Evolutionary conservation across 2,888 invertebrate species (phyloP).

Genomic region (Nesidiocoris tenuis): DNA sequence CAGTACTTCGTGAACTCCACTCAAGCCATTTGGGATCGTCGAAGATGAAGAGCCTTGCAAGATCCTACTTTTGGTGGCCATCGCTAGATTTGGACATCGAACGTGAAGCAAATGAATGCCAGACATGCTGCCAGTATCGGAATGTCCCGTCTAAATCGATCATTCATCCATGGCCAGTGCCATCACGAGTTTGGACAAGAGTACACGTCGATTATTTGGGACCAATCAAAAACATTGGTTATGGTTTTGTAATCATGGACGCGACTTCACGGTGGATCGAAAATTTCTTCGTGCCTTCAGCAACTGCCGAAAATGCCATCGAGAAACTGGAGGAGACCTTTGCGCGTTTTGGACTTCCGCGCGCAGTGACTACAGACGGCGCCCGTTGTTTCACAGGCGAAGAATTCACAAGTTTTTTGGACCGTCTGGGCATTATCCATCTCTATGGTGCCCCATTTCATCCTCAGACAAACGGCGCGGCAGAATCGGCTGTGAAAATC

Average conservation of each 20-base stretch:
- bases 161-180: background rate
- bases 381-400: constrained; percentile 7
- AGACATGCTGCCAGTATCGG: background rate
- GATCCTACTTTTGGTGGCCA: constrained; percentile 30
- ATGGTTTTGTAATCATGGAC: constrained; percentile 25
- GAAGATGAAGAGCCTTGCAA: constrained; percentile 11
- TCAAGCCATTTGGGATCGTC: constrained; percentile 44
- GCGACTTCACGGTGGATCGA: constrained; percentile 35
- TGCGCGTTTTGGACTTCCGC: constrained; percentile 28
- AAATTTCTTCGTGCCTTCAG: background rate
- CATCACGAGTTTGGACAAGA: constrained; percentile 2
- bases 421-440: constrained; percentile 19
- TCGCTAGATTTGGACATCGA: constrained; percentile 20
- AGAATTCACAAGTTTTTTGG: constrained; percentile 9
- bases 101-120: background rate
- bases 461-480: constrained; percentile 31
- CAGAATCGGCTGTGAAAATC: constrained; percentile 22
- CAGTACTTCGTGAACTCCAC: constrained; percentile 33
- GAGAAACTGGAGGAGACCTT: constrained; percentile 13
- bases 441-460: constrained; percentile 28
- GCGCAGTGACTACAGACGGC: constrained; percentile 7
- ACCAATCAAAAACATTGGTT: background rate
- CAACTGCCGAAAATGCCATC: constrained; percentile 5
- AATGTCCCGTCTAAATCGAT: background rate
- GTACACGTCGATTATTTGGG: constrained; percentile 4